phyloP scores from a whole-genome alignment of 1,140 invertebrate species.

The Heliothis subflexa region DNA sequence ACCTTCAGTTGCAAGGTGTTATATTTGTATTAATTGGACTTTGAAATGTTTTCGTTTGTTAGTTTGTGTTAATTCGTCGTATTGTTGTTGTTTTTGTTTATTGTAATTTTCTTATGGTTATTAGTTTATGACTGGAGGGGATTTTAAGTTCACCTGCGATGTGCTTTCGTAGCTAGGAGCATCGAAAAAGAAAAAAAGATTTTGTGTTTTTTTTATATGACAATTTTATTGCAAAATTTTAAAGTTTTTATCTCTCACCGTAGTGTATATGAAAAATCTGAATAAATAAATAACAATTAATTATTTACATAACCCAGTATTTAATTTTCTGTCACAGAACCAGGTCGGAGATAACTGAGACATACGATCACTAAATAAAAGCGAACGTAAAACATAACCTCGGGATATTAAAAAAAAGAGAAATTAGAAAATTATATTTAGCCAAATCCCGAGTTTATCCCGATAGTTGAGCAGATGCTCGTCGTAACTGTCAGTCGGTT shows the following conservation, averaged over 20 bases:
- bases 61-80: conserved; percentile 48
- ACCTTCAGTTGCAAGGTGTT: conserved; percentile 52
- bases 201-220: no score
- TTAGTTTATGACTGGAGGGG: background rate
- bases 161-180: background rate
- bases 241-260: background rate
- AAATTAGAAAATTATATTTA: conserved; percentile 46
- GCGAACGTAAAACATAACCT: conserved; percentile 19
- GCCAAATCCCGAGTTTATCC: conserved; percentile 36
- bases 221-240: background rate
- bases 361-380: conserved; percentile 30
- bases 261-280: conserved; percentile 1
- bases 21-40: conserved; percentile 59
- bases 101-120: conserved; percentile 32
- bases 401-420: conserved; percentile 18
- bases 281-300: conserved; percentile 23
- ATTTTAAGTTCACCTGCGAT: background rate
- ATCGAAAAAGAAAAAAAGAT: background rate
- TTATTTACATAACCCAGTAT: conserved; percentile 30
- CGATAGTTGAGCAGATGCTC: conserved; percentile 69
- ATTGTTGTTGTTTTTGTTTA: conserved; percentile 41
- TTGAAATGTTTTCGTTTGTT: conserved; percentile 56
- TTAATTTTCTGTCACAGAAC: conserved; percentile 27
- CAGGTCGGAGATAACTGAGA: conserved; percentile 29
- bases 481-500: conserved; percentile 72